phyloP scores from a whole-genome alignment of 2,888 invertebrate species.

The Chloroclystis v-ata region DNA sequence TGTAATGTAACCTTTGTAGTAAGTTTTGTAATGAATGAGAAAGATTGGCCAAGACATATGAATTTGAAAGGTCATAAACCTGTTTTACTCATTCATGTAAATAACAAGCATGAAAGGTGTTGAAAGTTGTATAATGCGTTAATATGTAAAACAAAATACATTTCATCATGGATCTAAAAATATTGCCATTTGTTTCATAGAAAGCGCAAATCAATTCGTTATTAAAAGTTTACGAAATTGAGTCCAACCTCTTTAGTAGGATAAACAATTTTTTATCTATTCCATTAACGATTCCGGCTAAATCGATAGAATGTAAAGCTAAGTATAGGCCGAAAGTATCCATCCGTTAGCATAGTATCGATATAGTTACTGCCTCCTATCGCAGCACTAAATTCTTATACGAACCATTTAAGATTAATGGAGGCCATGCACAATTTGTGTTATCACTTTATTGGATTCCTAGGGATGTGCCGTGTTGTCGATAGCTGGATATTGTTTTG shows the following conservation, averaged over 20 bases:
- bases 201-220: too few relatives aligned
- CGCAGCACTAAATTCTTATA: constrained; percentile 48
- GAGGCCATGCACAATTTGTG: constrained; percentile 46
- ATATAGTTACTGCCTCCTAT: constrained; percentile 18
- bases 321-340: constrained; percentile 1
- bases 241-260: too few relatives aligned
- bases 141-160: too few relatives aligned
- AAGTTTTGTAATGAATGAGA: too few relatives aligned
- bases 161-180: too few relatives aligned
- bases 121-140: too few relatives aligned
- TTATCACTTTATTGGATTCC: constrained; percentile 46
- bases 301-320: constrained; percentile 7
- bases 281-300: not conserved
- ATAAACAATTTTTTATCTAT: too few relatives aligned
- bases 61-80: not conserved
- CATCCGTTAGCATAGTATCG: constrained; percentile 5
- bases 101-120: too few relatives aligned
- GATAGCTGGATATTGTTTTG: constrained; percentile 11
- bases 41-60: too few relatives aligned
- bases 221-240: too few relatives aligned
- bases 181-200: too few relatives aligned
- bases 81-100: too few relatives aligned
- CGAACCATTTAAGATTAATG: constrained; percentile 49
- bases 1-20: constrained; percentile 1
- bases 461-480: constrained; percentile 31